Conservation (phyloP, 2,797 vertebrate genomes). For the Channa striata region DNA sequence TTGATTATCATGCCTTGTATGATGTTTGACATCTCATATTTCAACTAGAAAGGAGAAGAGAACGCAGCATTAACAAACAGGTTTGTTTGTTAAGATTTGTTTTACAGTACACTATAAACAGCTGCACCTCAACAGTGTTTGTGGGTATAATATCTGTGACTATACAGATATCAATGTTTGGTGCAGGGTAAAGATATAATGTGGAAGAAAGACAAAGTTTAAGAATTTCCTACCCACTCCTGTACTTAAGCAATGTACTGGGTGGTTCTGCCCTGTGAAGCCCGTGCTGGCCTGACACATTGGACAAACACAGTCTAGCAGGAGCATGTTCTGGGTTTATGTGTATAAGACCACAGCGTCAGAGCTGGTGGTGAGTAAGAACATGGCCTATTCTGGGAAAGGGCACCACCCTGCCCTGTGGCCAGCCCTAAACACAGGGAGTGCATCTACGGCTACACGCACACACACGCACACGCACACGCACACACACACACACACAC, state of each 20-base stretch:
- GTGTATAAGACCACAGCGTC: constrained; percentile 54
- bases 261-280: constrained; percentile 28
- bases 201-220: not conserved
- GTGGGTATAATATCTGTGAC: not conserved
- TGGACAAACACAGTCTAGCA: constrained; percentile 26
- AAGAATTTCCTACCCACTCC: constrained; percentile 13
- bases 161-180: not conserved
- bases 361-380: constrained; percentile 48
- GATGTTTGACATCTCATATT: constrained; percentile 86
- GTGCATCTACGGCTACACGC: constrained; percentile 39
- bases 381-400: constrained; percentile 79
- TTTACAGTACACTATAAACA: not conserved
- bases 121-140: not conserved
- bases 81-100: too few species aligned
- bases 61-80: not conserved
- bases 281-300: constrained; percentile 24
- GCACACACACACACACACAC: constrained; percentile 11
- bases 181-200: not conserved
- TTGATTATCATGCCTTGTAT: constrained; percentile 81
- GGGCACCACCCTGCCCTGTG: constrained; percentile 75
- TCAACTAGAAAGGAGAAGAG: constrained; percentile 82
- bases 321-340: constrained; percentile 52
- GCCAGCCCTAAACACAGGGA: constrained; percentile 79
- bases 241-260: constrained; percentile 5
- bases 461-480: constrained; percentile 14